Evolutionary conservation across 2,797 vertebrate species (phyloP).

Genomic region (Crypturellus tataupa): DNA sequence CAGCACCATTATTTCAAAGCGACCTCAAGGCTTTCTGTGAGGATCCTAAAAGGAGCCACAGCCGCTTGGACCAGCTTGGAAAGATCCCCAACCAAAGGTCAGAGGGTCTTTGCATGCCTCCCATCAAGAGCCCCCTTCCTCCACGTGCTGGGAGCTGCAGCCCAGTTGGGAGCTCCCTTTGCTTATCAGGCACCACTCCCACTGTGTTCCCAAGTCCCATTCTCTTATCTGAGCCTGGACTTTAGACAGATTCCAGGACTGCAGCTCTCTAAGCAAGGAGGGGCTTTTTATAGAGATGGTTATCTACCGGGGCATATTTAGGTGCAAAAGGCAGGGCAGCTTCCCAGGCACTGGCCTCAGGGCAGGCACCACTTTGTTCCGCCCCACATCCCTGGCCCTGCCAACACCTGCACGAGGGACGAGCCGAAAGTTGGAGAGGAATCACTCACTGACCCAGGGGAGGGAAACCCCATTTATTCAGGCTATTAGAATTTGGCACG

Average conservation of each 20-base stretch:
- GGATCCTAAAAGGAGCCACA: background rate
- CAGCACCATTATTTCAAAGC: background rate
- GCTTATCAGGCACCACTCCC: conserved; percentile 36
- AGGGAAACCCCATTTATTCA: conserved; percentile 65
- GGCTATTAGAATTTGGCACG: conserved; percentile 46
- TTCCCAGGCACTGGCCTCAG: accelerated
- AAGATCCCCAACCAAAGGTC: background rate
- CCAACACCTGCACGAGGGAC: background rate
- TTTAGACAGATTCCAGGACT: background rate
- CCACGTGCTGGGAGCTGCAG: background rate
- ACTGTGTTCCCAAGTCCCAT: background rate
- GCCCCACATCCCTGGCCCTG: background rate
- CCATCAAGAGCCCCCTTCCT: background rate
- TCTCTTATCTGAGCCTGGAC: conserved; percentile 38
- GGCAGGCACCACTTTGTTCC: accelerated
- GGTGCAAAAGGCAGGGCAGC: background rate
- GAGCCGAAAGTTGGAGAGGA: conserved; percentile 3
- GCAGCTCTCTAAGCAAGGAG: background rate
- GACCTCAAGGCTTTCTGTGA: background rate
- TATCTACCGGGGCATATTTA: accelerated
- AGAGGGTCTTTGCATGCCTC: background rate
- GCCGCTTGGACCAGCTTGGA: background rate
- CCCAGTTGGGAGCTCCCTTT: background rate
- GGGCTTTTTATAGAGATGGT: background rate
- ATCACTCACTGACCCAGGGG: conserved; percentile 56